phyloP scores from a whole-genome alignment of 2,888 invertebrate genomes.

The Eupsilia transversa region DNA sequence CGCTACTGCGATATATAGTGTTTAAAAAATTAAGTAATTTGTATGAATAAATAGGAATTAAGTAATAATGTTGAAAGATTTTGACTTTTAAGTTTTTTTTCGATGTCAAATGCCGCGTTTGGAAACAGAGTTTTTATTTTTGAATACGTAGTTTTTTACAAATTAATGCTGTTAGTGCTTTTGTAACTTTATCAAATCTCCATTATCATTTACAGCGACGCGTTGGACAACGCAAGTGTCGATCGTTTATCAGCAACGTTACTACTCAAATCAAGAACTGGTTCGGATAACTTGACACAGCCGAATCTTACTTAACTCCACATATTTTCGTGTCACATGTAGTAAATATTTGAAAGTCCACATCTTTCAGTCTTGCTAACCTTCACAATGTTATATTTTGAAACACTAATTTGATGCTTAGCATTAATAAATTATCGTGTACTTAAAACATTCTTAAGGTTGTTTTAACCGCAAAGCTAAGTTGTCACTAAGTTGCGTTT shows the following conservation, averaged over 20 bases:
- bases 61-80: background rate
- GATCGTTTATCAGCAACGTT: constrained; percentile 63
- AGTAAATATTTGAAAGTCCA: constrained; percentile 80
- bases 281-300: constrained; percentile 71
- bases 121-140: background rate
- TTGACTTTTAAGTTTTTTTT: background rate
- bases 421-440: constrained; percentile 59
- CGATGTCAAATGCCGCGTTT: background rate
- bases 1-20: background rate
- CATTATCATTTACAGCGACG: constrained; percentile 24
- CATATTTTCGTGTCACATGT: constrained; percentile 75
- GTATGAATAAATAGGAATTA: constrained; percentile 4
- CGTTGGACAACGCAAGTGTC: constrained; percentile 47
- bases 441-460: constrained; percentile 31
- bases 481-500: constrained; percentile 37
- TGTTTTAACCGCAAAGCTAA: constrained; percentile 24
- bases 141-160: background rate
- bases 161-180: constrained; percentile 16
- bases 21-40: background rate
- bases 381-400: constrained; percentile 76
- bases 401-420: constrained; percentile 72
- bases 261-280: constrained; percentile 69
- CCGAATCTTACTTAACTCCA: constrained; percentile 72
- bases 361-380: constrained; percentile 77
- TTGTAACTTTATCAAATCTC: constrained; percentile 12